Evolutionary conservation across 2,888 invertebrate genomes (phyloP), one percentile per base, ranked within the genome.

Genomic region (Chymomyza fuscimana): DNA sequence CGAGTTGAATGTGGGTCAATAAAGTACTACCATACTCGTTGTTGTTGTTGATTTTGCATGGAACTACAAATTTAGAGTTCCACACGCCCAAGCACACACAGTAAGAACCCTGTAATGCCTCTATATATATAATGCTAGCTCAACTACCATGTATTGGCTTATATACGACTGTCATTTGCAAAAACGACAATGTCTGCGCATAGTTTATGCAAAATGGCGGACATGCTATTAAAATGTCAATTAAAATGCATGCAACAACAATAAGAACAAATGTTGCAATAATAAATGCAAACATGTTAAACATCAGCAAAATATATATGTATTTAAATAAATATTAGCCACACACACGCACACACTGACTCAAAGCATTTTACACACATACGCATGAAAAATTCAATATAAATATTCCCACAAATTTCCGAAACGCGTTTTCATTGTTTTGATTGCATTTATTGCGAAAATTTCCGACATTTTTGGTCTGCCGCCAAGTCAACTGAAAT

Each of bases 301-400:
- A 74, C 76, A 78, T 76, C 73, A 72, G 72, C 69, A 65, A 72
- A 73, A 77, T 46, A 46, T 46, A 77, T 46, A 46, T 46, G 84
- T 81, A 86, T 84, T 79, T 66, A 72, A 81, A 70, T 77, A 81
- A 84, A 77, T 81, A 82, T 86, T 83, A 69, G 62, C 71, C 22
- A 19, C 54, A 54, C 54, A 54, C 54, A 54, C 54, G 19, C 54
- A 19, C 54, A 54, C 54, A 54, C 52, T 12, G 1, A 52, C 52
- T 12, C 52, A 52, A 4, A 52, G 52, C 0, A 16, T 5, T 12
- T 52, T 25, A 1, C 32, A 51, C 65, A 3, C 6, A 68, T 46
- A 51, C 63, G 72, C 15, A 16, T 16, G 72, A 25, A 60, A 72
- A 80, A 83, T 78, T 82, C 74, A 82, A 85, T 82, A 80, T 74